Base-by-base conservation (phyloP, 2,888 invertebrate species). In the Euzophera pinguis region DNA sequence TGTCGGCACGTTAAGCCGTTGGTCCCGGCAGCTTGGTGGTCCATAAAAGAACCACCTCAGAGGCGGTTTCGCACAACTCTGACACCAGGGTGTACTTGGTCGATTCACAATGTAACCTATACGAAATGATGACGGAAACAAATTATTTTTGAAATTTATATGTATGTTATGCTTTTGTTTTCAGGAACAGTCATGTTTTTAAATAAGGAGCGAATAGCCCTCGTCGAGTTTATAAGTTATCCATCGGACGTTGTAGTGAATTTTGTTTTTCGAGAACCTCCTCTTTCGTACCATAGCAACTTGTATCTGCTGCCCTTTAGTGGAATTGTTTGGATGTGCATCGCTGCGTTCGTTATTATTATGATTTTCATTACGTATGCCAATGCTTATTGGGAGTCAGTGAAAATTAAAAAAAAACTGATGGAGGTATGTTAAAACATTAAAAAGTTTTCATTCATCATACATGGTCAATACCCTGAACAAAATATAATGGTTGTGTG, bases 271-370 rank as follows among this genome's bases (percentile, higher is more conserved):
- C 90, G 92, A 6, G 91, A 92, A 54, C 94, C 94, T 1, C 90
- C 93, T 3, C 75, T 94, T 2, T 93, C 94, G 0, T 91, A 91
- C 53, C 91, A 93, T 4, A 90, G 90, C 57, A 94, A 94, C 68
- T 86, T 94, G 53, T 94, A 92, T 65, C 75, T 91, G 0, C 71
- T 94, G 37, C 93, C 94, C 0, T 94, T 94, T 65, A 84, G 89
- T 29, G 76, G 74, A 2, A 66, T 77, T 0, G 94, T 94, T 0
- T 94, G 94, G 94, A 70, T 89, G 35, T 85, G 91, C 35, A 80
- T 86, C 29, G 82, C 81, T 0, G 75, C 71, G 0, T 71, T 92
- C 35, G 69, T 91, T 1, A n/a, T 76, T 9, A 54, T 84, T 29
- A 56, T 83, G 34, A 59, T 67, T 10, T 47, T 64, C 2, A 59